Conservation (phyloP, 92 coral and sea anemone species). For the Anthopleura xanthogrammica region DNA sequence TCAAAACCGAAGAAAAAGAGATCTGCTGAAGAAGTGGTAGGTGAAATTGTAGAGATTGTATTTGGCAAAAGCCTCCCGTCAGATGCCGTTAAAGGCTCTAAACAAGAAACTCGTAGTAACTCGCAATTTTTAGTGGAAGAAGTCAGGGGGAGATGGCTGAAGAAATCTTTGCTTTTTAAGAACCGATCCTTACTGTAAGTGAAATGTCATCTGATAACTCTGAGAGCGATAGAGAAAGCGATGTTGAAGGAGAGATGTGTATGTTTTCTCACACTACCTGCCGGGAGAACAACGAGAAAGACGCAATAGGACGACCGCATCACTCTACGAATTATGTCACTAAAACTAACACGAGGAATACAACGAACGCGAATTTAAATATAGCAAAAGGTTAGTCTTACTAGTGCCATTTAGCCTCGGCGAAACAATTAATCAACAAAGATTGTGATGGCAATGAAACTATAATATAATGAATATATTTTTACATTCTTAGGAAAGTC, state of each 20-base stretch:
- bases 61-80: not conserved
- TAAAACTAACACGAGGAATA: not conserved
- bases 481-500: not conserved
- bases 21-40: too few relatives aligned
- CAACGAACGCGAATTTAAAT: not conserved
- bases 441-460: not conserved
- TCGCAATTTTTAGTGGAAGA: not conserved
- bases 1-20: too few relatives aligned
- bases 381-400: not conserved
- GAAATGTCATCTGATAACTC: not conserved
- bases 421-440: not conserved
- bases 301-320: too few relatives aligned
- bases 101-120: not conserved
- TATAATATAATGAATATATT: not conserved
- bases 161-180: not conserved
- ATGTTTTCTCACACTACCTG: not conserved
- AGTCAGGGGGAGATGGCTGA: not conserved
- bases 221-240: not conserved
- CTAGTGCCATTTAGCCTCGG: too few relatives aligned
- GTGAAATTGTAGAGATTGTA: not conserved
- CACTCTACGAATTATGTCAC: not conserved
- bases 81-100: not conserved
- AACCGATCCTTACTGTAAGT: not conserved
- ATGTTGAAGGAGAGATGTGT: not conserved
- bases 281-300: not conserved